Percentiles rank a stretch among this genome's conserved stretches.
These are phyloP conservation scores for Troilus luridus DNA, from an alignment of 2,888 invertebrate genomes.

Conservation along the genomic window DNA sequence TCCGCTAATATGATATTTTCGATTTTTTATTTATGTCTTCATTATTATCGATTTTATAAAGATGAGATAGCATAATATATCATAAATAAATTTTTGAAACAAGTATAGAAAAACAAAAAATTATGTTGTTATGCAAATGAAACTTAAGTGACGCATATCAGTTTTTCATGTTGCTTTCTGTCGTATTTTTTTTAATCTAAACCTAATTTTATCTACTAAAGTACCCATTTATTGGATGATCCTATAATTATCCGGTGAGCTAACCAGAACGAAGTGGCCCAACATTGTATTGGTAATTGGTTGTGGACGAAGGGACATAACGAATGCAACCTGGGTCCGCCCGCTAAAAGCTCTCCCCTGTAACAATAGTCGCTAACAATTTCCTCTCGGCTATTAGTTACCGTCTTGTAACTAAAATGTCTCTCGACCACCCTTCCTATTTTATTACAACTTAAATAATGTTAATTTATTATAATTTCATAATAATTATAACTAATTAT, in stretches of 20 bases:
- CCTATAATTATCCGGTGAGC: background rate
- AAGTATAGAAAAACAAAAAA: too few relatives aligned
- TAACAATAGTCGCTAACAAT: constrained; percentile 16
- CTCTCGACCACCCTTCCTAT: background rate
- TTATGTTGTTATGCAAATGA: too few relatives aligned
- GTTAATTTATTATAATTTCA: too few relatives aligned
- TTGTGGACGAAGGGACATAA: background rate
- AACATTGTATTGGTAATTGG: background rate
- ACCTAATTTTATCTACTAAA: background rate
- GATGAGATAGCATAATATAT: too few relatives aligned
- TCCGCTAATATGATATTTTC: too few relatives aligned
- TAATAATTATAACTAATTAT: too few relatives aligned
- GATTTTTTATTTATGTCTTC: too few relatives aligned
- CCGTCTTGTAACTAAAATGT: background rate
- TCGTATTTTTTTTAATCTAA: background rate
- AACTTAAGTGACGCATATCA: too few relatives aligned
- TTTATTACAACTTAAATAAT: background rate
- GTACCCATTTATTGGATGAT: background rate
- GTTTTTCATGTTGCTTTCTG: too few relatives aligned
- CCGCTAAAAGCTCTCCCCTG: background rate
- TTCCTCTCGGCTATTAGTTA: background rate
- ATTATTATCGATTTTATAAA: too few relatives aligned
- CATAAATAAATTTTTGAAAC: too few relatives aligned
- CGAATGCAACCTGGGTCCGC: background rate
- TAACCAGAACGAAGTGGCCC: background rate